Percentiles rank a stretch among this genome's conserved stretches.
These are phyloP conservation scores for Psittacula cyanocephala DNA, from an alignment of 2,113 vertebrate genomes.

Conservation along the genomic window DNA sequence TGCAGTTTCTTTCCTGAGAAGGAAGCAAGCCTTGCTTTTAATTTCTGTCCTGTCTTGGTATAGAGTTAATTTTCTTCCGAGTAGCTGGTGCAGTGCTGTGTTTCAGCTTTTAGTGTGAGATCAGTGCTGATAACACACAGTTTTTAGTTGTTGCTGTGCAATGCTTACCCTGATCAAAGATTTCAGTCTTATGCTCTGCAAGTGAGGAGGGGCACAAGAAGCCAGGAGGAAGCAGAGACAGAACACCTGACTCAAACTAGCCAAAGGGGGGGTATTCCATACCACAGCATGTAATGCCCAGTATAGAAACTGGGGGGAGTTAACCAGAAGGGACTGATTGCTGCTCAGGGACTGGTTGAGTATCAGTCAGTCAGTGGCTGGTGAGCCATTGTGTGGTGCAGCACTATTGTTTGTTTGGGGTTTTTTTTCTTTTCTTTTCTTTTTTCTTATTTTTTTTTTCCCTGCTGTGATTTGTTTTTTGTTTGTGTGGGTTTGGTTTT, in stretches of 20 bases:
- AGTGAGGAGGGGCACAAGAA: not conserved
- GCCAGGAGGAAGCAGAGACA: not conserved
- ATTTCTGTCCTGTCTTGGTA: not conserved
- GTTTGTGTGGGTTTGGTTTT: too few relatives aligned
- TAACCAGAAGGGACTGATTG: not conserved
- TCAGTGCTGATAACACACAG: not conserved
- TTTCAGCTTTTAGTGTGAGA: not conserved
- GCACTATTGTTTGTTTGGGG: not conserved
- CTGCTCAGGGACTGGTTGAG: not conserved
- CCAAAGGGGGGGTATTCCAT: not conserved
- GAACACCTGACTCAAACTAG: not conserved
- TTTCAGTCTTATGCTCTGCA: not conserved
- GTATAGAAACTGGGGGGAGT: not conserved
- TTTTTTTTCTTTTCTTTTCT: not conserved
- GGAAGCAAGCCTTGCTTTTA: not conserved
- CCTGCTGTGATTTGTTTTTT: not conserved
- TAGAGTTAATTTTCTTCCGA: not conserved
- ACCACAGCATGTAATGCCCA: not conserved
- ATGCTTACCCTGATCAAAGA: not conserved
- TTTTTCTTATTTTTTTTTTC: not conserved
- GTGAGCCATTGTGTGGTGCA: not conserved
- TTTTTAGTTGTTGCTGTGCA: not conserved
- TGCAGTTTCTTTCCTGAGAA: not conserved
- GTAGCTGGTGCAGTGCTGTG: not conserved
- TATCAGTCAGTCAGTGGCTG: not conserved